Evolutionary conservation across 2,888 invertebrate genomes (phyloP).

Genomic region (Diplazon laetatorius): DNA sequence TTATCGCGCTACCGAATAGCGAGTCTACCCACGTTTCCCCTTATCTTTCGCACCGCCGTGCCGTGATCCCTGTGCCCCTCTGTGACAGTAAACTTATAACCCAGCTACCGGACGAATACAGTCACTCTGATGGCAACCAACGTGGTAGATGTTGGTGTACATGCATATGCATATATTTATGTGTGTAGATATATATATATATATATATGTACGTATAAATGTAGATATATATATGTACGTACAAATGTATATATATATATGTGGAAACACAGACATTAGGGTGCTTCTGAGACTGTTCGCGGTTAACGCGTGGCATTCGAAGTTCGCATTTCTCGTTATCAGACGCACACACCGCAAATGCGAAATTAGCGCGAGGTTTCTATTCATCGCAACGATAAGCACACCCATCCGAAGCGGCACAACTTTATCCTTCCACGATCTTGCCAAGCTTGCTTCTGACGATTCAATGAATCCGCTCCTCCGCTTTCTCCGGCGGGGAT

Average conservation of each 20-base stretch:
- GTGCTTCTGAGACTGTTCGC: constrained; percentile 5
- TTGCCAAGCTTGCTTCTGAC: constrained; percentile 25
- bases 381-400: constrained; percentile 44
- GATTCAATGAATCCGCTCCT: constrained; percentile 28
- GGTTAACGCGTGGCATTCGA: constrained; percentile 29
- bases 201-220: constrained; percentile 11
- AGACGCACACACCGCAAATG: constrained; percentile 39
- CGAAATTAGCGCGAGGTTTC: constrained; percentile 46
- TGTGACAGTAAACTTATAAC: constrained; percentile 56
- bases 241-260: too few relatives aligned
- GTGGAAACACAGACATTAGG: too few relatives aligned
- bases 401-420: constrained; percentile 4
- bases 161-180: background rate
- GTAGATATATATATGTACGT: too few relatives aligned
- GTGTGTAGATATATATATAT: too few relatives aligned
- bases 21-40: constrained; percentile 79
- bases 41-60: constrained; percentile 73
- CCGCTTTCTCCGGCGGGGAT: background rate
- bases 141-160: constrained; percentile 12
- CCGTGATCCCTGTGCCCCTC: constrained; percentile 51
- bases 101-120: constrained; percentile 42
- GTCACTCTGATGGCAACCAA: constrained; percentile 14
- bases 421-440: constrained; percentile 1
- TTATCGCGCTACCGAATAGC: constrained; percentile 75
- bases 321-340: constrained; percentile 51